Percentiles rank a stretch among this genome's conserved stretches.
Evolutionary conservation across 2,113 vertebrate species (phyloP).

Genomic region (Menura novaehollandiae): DNA sequence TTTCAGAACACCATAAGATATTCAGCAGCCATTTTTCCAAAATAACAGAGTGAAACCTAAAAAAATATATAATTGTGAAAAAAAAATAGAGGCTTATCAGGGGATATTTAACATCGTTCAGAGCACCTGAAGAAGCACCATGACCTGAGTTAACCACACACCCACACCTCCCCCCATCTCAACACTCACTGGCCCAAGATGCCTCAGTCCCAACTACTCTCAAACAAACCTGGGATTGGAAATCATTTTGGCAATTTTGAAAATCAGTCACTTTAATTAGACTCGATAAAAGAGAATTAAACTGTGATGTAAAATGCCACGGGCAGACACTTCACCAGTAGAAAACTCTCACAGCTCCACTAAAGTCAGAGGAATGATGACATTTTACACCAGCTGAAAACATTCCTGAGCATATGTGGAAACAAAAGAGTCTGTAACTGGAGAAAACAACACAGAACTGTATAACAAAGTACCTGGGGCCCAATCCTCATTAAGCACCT

Average conservation of each 20-base stretch:
- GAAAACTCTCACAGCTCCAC: not conserved
- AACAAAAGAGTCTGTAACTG: not conserved
- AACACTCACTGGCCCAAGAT: not conserved
- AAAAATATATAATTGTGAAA: not conserved
- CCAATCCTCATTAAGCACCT: not conserved
- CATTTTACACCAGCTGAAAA: not conserved
- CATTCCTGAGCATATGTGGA: not conserved
- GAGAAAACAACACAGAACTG: not conserved
- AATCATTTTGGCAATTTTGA: not conserved
- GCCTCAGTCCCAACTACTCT: not conserved
- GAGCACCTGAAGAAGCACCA: not conserved
- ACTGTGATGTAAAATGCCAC: not conserved
- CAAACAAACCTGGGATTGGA: not conserved
- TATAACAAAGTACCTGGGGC: not conserved
- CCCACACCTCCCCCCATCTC: no score
- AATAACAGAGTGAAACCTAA: not conserved
- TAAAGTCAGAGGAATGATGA: not conserved
- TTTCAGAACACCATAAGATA: not conserved
- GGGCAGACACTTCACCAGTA: not conserved
- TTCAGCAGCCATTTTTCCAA: not conserved
- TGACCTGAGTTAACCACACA: not conserved
- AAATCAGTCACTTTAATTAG: not conserved
- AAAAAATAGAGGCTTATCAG: fast-evolving
- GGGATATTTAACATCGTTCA: not conserved
- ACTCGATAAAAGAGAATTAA: not conserved